Percentiles rank a stretch among this genome's conserved stretches.
phyloP scores from a whole-genome alignment of 2,113 vertebrate species.

The Oryzias javanicus region DNA sequence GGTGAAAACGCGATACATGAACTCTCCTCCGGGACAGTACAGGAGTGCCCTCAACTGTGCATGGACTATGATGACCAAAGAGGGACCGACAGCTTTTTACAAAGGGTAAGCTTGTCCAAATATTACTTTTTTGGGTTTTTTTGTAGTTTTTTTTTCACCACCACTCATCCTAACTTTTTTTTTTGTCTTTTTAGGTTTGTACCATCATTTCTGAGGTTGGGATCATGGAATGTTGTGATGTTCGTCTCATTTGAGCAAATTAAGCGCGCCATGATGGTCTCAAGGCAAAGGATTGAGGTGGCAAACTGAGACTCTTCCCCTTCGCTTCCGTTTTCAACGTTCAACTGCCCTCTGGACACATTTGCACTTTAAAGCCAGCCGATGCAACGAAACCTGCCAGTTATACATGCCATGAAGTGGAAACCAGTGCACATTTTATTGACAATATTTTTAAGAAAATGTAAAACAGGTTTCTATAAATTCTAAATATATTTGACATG shows the following conservation, averaged over 20 bases:
- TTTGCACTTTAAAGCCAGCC: slow-evolving; percentile 29
- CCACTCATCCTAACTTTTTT: too few species aligned
- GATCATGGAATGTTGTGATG: slow-evolving; percentile 82
- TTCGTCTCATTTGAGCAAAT: slow-evolving; percentile 83
- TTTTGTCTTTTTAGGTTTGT: slow-evolving; percentile 66
- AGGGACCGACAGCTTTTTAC: slow-evolving; percentile 84
- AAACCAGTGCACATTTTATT: slow-evolving; percentile 9
- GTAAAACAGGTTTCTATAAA: slow-evolving; percentile 30
- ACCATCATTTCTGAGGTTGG: slow-evolving; percentile 79
- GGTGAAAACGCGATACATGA: slow-evolving; percentile 88
- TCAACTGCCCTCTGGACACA: background rate
- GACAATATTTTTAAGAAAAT: slow-evolving; percentile 3
- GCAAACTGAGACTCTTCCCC: slow-evolving; percentile 36
- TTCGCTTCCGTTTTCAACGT: too few species aligned
- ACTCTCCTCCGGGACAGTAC: slow-evolving; percentile 84
- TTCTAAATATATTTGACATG: slow-evolving; percentile 32
- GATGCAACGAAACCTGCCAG: slow-evolving; percentile 7
- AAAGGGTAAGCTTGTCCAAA: slow-evolving; percentile 76
- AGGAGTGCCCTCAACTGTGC: slow-evolving; percentile 79
- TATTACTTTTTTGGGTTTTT: too few species aligned
- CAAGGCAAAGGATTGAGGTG: slow-evolving; percentile 71
- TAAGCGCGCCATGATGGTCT: slow-evolving; percentile 80
- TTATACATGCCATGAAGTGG: slow-evolving; percentile 6
- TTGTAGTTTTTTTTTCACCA: background rate
- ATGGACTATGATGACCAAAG: slow-evolving; percentile 82